Conservation (phyloP, 2,113 vertebrate genomes). For the Catharus bicknelli region DNA sequence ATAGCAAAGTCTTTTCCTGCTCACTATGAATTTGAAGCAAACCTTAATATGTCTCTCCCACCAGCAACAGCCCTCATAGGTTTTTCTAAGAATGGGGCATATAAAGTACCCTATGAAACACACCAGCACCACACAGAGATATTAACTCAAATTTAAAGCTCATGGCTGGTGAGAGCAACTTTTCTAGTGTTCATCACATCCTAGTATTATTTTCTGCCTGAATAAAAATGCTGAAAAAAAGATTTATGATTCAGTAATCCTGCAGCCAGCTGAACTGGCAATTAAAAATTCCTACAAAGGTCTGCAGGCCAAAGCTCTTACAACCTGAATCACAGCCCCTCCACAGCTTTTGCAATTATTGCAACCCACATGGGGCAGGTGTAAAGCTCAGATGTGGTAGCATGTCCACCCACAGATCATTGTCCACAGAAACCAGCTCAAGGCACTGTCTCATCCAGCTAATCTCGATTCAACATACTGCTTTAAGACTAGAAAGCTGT, state of each 20-base stretch:
- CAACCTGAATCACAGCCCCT: neutral
- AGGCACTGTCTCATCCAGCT: neutral
- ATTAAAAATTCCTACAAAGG: neutral
- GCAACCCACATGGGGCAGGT: neutral
- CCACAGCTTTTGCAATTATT: neutral
- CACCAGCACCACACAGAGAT: neutral
- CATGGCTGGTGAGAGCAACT: neutral
- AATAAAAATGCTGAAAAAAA: neutral
- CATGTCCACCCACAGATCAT: neutral
- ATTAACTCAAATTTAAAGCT: neutral
- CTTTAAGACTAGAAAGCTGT: neutral
- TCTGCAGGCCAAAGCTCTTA: neutral
- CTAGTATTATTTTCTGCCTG: neutral
- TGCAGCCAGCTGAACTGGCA: neutral
- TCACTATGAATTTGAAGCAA: neutral
- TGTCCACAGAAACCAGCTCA: neutral
- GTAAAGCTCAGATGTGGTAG: neutral
- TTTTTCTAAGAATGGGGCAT: neutral
- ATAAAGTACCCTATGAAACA: neutral
- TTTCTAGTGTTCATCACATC: neutral
- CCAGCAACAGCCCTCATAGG: neutral
- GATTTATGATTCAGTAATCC: neutral
- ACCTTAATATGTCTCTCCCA: neutral
- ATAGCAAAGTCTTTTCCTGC: neutral
- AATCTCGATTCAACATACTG: neutral